Evolutionary conservation across 1,140 invertebrate species (phyloP), one percentile per base, ranked within the genome.

Genomic region (Trachymyrmex cornetzi): DNA sequence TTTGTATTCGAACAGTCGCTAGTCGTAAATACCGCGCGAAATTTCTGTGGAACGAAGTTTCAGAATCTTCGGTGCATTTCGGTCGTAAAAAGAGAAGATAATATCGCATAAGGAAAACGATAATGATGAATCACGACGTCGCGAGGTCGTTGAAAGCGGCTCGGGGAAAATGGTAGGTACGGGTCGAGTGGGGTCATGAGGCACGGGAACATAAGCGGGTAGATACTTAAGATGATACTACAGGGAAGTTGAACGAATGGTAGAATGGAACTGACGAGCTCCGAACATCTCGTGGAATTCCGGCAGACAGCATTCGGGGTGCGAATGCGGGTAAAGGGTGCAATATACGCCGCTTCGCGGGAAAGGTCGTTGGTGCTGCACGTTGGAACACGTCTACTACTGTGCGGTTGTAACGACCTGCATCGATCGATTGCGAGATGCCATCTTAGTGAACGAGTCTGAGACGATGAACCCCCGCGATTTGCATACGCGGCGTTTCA

Each of bases 231-330:
- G 75, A 30, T 48, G 69, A 61, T 72, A 86, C 81, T 30, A 50
- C 53, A 44, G 79, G 77, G 79, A 89, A 89, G 86, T 87, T 64
- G 85, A 77, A 86, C 69, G 87, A 87, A 66, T 81, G 19, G 19
- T 59, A 71, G 71, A 82, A 27, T 24, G 9, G 27, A 72, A 69
- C 88, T 67, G 79, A 64, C 85, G 53, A 44, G 66, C n/a, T 27
- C 44, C 55, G 61, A 67, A 77, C 74, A 81, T 30, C 50, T 81
- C 57, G 63, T 81, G 77, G 81, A 86, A 89, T 90, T 86, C 86
- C 77, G 22, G 71, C 74, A 38, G 55, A 9, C 63, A 22, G 44
- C 34, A 66, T 53, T 79, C 48, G 55, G 55, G 30, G 44, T 34
- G 80, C 63, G 69, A 88, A 88, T 63, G 89, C 67, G 57, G 66